Evolutionary conservation across 2,113 vertebrate genomes (phyloP).

Genomic region (Clarias macrocephalus): DNA sequence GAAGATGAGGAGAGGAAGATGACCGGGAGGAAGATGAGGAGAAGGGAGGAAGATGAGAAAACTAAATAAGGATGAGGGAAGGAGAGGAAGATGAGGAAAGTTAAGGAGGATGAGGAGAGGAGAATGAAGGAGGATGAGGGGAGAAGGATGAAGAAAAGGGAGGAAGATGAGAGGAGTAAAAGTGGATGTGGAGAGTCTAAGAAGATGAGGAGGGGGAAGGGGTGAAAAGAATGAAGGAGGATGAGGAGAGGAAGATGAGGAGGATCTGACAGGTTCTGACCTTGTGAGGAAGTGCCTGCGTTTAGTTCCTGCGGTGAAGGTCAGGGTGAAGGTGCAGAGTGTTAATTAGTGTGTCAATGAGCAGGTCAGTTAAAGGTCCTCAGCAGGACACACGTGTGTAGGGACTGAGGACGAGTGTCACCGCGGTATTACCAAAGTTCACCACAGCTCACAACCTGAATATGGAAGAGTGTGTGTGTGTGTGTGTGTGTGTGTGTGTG

Average conservation of each 20-base stretch:
- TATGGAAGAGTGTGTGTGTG: not conserved
- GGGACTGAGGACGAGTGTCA: not conserved
- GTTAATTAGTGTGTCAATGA: not conserved
- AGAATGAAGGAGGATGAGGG: not conserved
- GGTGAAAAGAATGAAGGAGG: no score
- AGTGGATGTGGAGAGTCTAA: not conserved
- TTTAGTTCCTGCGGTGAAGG: not conserved
- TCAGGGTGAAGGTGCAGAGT: not conserved
- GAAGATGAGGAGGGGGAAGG: no score
- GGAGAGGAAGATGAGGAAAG: not conserved
- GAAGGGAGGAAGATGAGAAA: not conserved
- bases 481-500: conserved; percentile 6
- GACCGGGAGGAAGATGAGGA: not conserved
- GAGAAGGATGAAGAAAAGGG: not conserved
- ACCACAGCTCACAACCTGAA: not conserved
- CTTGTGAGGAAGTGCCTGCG: not conserved
- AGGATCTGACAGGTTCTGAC: not conserved
- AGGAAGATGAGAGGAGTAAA: not conserved
- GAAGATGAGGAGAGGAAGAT: not conserved
- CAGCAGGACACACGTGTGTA: not conserved
- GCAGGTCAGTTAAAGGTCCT: not conserved
- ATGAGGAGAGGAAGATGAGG: not conserved
- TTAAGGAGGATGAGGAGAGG: not conserved
- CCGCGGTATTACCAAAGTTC: not conserved
- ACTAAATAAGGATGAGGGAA: not conserved